Base-by-base conservation (phyloP, 2,888 invertebrate genomes). In the Orthosia cruda region DNA sequence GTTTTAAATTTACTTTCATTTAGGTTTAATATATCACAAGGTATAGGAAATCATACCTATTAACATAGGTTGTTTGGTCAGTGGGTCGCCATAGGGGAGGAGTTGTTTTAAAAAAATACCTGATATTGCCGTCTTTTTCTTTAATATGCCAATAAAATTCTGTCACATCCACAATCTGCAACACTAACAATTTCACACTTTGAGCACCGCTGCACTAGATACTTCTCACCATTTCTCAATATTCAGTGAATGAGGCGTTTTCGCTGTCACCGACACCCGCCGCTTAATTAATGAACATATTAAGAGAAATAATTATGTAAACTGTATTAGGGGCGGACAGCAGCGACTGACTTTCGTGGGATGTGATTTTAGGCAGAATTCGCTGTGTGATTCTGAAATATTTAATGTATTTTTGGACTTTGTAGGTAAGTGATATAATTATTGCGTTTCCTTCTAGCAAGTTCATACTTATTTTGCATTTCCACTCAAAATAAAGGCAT, bases 221-320 rank as follows among this genome's bases (percentile, higher is more conserved):
- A 75, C 81, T 86, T 73, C 58, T 76, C 67, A 77, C 76, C 78
- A 85, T 86, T 85, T 87, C 87, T 87, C 85, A 87, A 86, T 85
- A 86, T 77, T 82, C 75, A 77, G 83, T 66, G 11, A 78, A 63
- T 65, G 63, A 70, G 69, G 69, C 87, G 71, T 72, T 78, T 61
- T 77, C 74, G 80, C 85, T 78, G 86, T 80, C 87, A 67, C 61
- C 67, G 65, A 62, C 86, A 87, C 69, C 69, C 78, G 74, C 47
- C 50, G 57, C 61, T 77, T 87, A 87, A 86, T 86, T 86, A 87
- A 87, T 86, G 80, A 85, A 85, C 74, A 83, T 83, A 83, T 83
- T 79, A 77, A 74, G 76, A 76, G 81, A 87, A 87, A 81, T 83
- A 78, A 80, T 80, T 83, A 85, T 81, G 77, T 76, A 76, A 61